Conservation (phyloP, 2,888 invertebrate species). For the Brachyptera putata region DNA sequence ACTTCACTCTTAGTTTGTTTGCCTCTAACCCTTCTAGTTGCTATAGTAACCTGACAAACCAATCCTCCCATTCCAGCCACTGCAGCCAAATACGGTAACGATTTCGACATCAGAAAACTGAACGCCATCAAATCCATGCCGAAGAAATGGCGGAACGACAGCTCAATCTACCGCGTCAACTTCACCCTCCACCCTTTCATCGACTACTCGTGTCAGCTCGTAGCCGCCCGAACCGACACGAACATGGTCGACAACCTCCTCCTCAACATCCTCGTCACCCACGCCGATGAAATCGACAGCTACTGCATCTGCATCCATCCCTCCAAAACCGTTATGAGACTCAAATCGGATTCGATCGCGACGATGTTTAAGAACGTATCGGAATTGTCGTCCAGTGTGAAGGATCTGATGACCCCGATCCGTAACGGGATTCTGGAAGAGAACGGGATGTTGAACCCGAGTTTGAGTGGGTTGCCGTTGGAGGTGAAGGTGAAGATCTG, state of each 20-base stretch:
- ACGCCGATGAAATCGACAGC: not conserved
- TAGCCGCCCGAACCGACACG: not conserved
- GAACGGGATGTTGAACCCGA: not conserved
- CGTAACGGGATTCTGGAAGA: not conserved
- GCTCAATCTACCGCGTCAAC: not conserved
- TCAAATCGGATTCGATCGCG: not conserved
- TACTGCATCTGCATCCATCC: not conserved
- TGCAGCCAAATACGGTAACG: not conserved
- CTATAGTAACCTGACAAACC: too few relatives aligned
- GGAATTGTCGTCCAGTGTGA: not conserved
- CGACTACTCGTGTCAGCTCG: not conserved
- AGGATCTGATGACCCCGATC: not conserved
- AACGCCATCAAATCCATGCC: not conserved
- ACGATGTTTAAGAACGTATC: constrained; percentile 4
- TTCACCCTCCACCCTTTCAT: not conserved
- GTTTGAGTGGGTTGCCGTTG: not conserved
- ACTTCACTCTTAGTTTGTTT: too few relatives aligned
- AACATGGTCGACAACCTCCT: constrained; percentile 4
- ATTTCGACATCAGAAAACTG: not conserved
- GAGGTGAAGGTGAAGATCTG: constrained; percentile 3
- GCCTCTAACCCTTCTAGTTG: too few relatives aligned
- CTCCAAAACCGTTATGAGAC: not conserved
- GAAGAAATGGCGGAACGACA: not conserved
- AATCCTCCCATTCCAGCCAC: not conserved
- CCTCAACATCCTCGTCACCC: not conserved